phyloP scores from a whole-genome alignment of 2,113 vertebrate species.

The Tricholaema leucomelas region DNA sequence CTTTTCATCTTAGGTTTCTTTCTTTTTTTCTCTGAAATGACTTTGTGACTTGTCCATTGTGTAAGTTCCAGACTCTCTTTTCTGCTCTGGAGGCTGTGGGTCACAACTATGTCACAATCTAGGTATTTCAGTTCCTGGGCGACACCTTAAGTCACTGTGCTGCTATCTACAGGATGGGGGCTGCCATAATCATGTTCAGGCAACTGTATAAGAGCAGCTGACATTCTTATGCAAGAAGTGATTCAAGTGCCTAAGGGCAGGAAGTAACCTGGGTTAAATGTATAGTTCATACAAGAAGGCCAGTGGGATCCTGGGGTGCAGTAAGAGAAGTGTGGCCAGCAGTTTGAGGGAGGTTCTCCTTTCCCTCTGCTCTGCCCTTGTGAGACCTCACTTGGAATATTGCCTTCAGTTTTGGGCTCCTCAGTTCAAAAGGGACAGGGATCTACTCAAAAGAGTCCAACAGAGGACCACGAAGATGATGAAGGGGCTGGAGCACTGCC shows the following conservation, averaged over 20 bases:
- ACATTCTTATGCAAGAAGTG: not conserved
- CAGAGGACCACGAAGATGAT: too few species aligned
- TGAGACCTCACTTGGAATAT: too few species aligned
- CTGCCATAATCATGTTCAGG: not conserved
- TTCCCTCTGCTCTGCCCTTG: too few species aligned
- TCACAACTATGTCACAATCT: not conserved
- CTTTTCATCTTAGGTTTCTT: too few species aligned
- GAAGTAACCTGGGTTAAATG: conserved; percentile 5
- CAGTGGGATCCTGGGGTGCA: too few species aligned
- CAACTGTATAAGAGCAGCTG: not conserved
- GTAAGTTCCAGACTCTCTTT: not conserved
- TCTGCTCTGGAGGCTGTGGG: not conserved
- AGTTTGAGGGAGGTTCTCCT: too few species aligned
- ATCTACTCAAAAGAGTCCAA: too few species aligned
- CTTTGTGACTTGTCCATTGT: not conserved
- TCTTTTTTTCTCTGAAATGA: not conserved
- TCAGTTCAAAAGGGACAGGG: too few species aligned
- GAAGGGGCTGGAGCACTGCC: too few species aligned
- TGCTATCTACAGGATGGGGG: not conserved
- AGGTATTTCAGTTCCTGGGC: not conserved
- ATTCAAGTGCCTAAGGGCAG: conserved; percentile 20
- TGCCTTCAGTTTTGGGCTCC: too few species aligned
- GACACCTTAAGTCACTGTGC: not conserved
- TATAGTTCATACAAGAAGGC: not conserved
- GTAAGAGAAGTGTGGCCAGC: too few species aligned